Evolutionary conservation across 1,140 invertebrate genomes (phyloP).

Genomic region (Saccostrea echinata): DNA sequence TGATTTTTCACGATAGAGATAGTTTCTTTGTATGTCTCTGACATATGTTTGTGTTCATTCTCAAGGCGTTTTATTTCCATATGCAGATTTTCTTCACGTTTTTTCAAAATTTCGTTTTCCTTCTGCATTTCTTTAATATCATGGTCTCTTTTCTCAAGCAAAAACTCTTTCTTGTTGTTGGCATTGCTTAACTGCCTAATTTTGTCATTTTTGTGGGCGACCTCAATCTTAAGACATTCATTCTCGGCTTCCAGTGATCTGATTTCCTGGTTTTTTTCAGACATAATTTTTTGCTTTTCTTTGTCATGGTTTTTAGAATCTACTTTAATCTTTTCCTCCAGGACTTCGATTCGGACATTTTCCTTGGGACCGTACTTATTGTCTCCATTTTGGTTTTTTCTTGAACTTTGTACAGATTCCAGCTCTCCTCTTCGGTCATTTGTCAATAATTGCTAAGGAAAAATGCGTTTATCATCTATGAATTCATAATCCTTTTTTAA

Average conservation of each 20-base stretch:
- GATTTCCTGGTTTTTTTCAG: not conserved
- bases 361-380: not conserved
- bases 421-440: no score
- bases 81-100: not conserved
- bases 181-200: not conserved
- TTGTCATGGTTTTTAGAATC: constrained; percentile 29
- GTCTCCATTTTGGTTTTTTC: not conserved
- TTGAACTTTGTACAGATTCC: not conserved
- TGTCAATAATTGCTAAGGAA: not conserved
- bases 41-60: not conserved
- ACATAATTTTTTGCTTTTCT: not conserved
- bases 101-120: not conserved
- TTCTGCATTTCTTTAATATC: not conserved
- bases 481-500: not conserved
- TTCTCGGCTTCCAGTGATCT: not conserved
- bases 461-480: not conserved
- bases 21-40: not conserved
- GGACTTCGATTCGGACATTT: not conserved
- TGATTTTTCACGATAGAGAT: not conserved
- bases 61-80: not conserved
- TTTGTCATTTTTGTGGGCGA: not conserved
- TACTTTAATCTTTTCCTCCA: constrained; percentile 16
- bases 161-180: not conserved
- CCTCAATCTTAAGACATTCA: not conserved
- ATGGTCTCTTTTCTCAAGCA: not conserved